phyloP scores from a whole-genome alignment of 1,140 invertebrate species.

The Anastrepha obliqua region DNA sequence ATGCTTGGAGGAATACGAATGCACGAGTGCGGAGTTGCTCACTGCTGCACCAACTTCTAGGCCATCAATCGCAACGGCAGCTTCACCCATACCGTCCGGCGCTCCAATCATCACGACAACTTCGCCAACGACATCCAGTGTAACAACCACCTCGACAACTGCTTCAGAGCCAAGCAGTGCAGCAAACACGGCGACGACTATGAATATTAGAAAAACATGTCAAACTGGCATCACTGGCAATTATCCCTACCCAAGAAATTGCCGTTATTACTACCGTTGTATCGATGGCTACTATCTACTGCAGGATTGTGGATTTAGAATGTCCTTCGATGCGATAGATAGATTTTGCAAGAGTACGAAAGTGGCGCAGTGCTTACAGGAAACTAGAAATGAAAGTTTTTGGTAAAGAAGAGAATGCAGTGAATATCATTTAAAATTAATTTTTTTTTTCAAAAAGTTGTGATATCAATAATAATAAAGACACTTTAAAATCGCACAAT shows the following conservation, averaged over 20 bases:
- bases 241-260: background rate
- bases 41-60: no score
- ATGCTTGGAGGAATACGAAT: slow-evolving; percentile 7
- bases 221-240: background rate
- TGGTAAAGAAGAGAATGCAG: background rate
- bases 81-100: background rate
- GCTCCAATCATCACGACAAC: background rate
- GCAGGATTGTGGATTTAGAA: slow-evolving; percentile 1
- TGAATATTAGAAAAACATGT: background rate
- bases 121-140: background rate
- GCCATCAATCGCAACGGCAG: background rate
- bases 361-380: background rate
- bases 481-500: background rate
- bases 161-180: background rate
- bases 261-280: slow-evolving; percentile 25
- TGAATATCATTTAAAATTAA: no score
- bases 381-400: background rate
- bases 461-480: background rate
- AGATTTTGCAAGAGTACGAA: background rate
- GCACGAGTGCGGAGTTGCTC: background rate
- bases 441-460: background rate
- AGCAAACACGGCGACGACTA: background rate
- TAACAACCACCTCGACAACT: background rate
- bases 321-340: slow-evolving; percentile 6
- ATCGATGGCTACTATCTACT: background rate